Evolutionary conservation across 2,113 vertebrate species (phyloP).

Genomic region (Heterotis niloticus): DNA sequence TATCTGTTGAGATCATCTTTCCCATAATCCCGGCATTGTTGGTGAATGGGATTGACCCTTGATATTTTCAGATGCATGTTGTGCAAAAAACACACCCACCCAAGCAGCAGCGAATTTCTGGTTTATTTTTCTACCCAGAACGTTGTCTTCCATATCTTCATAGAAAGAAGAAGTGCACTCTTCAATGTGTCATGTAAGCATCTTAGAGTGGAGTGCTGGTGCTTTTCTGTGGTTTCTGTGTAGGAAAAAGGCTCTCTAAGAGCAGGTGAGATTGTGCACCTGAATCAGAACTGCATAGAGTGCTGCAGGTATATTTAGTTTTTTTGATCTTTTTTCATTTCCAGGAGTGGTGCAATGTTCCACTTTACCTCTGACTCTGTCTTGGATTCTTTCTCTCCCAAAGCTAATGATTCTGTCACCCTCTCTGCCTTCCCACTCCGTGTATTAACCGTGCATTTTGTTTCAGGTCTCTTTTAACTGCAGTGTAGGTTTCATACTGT

Average conservation of each 20-base stretch:
- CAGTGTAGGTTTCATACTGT: constrained; percentile 66
- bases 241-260: neutral
- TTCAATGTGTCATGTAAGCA: no score
- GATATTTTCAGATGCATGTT: no score
- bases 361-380: neutral
- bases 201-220: no score
- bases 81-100: no score
- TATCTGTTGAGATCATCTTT: neutral
- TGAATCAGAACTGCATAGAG: no score
- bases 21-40: no score
- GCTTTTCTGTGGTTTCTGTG: no score
- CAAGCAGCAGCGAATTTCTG: no score
- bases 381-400: neutral
- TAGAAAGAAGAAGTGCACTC: neutral
- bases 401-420: neutral
- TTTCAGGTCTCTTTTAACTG: constrained; percentile 68
- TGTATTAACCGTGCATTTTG: constrained; percentile 66
- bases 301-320: no score
- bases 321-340: neutral
- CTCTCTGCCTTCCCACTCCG: constrained; percentile 51
- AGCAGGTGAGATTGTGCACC: neutral
- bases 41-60: no score
- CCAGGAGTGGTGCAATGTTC: neutral
- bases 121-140: neutral
- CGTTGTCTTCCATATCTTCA: neutral